Conservation (phyloP, 2,113 vertebrate genomes). For the Poecilia latipinna region DNA sequence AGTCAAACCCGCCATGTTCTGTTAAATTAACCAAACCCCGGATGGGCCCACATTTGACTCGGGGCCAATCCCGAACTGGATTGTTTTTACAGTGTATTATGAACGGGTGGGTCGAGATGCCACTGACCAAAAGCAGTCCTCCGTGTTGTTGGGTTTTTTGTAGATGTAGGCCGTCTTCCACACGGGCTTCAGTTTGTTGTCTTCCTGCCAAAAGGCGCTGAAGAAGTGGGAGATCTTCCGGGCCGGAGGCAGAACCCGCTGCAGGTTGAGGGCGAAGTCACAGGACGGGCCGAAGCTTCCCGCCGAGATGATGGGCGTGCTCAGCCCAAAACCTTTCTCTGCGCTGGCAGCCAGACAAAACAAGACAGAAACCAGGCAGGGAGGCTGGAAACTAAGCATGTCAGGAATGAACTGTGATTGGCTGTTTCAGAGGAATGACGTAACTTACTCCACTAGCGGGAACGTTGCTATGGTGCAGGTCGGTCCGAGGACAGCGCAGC, state of each 20-base stretch:
- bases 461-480: constrained; percentile 88
- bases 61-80: no score
- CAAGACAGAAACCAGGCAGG: background rate
- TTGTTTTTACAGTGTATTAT: background rate
- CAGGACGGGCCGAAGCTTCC: constrained; percentile 93
- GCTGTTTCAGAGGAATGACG: background rate
- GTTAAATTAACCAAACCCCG: no score
- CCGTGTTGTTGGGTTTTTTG: constrained; percentile 79
- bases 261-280: constrained; percentile 87
- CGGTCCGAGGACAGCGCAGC: constrained; percentile 89
- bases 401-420: background rate
- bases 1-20: no score
- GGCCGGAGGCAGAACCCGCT: constrained; percentile 89
- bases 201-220: constrained; percentile 80
- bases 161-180: constrained; percentile 89
- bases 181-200: constrained; percentile 72
- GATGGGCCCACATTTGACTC: no score
- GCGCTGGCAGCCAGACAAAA: constrained; percentile 55
- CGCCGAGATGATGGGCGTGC: constrained; percentile 88
- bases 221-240: constrained; percentile 90
- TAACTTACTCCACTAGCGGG: constrained; percentile 91
- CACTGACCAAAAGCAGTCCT: constrained; percentile 91
- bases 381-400: background rate
- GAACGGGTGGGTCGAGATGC: background rate
- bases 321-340: constrained; percentile 78